Percentiles rank a stretch among this genome's conserved stretches.
Conservation (phyloP, 2,113 vertebrate genomes). For the Laterallus jamaicensis region DNA sequence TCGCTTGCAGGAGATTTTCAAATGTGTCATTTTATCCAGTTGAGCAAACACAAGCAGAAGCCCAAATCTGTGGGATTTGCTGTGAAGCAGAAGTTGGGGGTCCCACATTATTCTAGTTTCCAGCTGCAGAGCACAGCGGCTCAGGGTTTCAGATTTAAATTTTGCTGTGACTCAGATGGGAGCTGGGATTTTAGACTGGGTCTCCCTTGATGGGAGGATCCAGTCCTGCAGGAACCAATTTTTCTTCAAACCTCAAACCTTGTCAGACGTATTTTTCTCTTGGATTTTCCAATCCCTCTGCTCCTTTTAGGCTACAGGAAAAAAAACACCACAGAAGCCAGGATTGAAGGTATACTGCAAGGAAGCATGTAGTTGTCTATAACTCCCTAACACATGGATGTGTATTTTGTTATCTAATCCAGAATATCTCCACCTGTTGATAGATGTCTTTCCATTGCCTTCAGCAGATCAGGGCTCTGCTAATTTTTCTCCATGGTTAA, state of each 20-base stretch:
- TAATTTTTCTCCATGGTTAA: conserved; percentile 13
- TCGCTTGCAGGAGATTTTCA: neutral
- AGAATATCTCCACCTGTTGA: neutral
- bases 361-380: neutral
- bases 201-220: neutral
- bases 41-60: neutral
- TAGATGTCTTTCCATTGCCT: neutral
- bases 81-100: neutral
- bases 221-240: neutral
- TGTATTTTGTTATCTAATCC: neutral
- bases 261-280: neutral
- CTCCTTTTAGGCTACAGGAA: neutral
- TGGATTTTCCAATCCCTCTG: neutral
- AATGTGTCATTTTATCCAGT: neutral
- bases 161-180: neutral
- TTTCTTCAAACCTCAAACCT: neutral
- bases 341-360: neutral
- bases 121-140: neutral
- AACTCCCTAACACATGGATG: neutral
- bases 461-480: neutral
- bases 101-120: neutral
- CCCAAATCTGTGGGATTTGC: neutral
- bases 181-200: neutral
- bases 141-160: neutral
- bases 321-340: neutral